Evolutionary conservation across 2,888 invertebrate species (phyloP), one percentile per base, ranked within the genome.

Genomic region (Dicyrtoma fusca): DNA sequence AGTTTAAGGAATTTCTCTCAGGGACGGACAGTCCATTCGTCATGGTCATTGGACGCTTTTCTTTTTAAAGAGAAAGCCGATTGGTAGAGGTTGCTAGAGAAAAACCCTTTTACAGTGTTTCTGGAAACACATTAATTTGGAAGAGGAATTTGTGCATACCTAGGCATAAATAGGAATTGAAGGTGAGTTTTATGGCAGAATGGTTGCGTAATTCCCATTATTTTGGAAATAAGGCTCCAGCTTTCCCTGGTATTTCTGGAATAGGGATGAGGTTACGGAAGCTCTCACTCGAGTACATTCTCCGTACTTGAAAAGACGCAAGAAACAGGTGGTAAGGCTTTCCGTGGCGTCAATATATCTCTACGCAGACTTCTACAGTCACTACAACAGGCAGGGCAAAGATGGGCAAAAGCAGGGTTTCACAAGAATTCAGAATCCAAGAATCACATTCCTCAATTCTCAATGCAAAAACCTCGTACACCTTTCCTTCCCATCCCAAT

Each of bases 311-410:
- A 76, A 76, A 76, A 74, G 74, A 76, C 74, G 76, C 75, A 73
- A 76, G 70, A 74, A 76, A 76, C 76, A 76, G 74, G 76, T 76
- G 75, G 76, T 64, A 73, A 55, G 68, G 42, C 61, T 61, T 61
- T 57, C 57, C 57, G 8, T 34, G 8, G 34, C 34, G 34, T 34
- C 34, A 34, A 34, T 34, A 5, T 34, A 34, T 34, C 34, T 34
- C 34, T 34, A 34, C 34, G 34, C 34, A 34, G 34, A 34, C 34
- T 34, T 34, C 34, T 34, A 3, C 10, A 45, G 10, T 45, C 45
- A 45, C 45, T 45, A n/a, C 34, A 34, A 34, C 34, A 34, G 34
- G 8, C 34, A 34, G 8, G n/a, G n/a, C n/a, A n/a, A n/a, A 10
- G 10, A 45, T 45, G 10, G 13, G 45, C 45, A 45, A 10, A 45